Percentiles rank a stretch among this genome's conserved stretches.
phyloP scores from a whole-genome alignment of 64 coral and sea anemone genomes.

The Actinia tenebrosa region DNA sequence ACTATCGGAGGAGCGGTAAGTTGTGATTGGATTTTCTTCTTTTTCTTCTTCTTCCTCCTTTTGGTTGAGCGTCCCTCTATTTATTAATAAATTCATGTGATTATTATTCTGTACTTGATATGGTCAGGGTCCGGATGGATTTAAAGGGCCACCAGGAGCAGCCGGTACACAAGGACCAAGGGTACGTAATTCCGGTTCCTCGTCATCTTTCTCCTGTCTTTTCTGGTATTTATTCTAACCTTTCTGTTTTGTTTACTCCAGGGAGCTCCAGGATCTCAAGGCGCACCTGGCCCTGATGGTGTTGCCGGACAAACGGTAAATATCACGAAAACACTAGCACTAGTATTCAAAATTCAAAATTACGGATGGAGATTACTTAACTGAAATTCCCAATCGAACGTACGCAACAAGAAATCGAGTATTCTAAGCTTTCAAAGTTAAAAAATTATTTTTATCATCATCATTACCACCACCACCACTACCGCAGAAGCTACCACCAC shows the following conservation, averaged over 20 bases:
- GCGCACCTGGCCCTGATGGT: background rate
- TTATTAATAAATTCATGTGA: too few relatives aligned
- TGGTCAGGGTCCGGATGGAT: slow-evolving; percentile 11
- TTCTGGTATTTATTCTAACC: background rate
- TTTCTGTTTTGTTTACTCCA: background rate
- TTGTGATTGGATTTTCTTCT: background rate
- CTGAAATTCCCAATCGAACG: too few relatives aligned
- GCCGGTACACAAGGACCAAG: slow-evolving; percentile 25
- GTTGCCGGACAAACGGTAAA: background rate
- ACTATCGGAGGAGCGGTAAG: slow-evolving; percentile 1
- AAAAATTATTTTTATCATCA: too few relatives aligned
- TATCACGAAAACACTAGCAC: background rate
- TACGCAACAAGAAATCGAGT: too few relatives aligned
- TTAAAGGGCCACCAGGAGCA: slow-evolving; percentile 27
- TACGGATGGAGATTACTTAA: too few relatives aligned
- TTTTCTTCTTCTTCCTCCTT: too few relatives aligned
- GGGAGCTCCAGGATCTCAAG: slow-evolving; percentile 2
- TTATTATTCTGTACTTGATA: background rate
- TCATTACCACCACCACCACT: too few relatives aligned
- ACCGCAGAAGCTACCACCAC: too few relatives aligned
- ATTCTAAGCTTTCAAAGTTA: too few relatives aligned
- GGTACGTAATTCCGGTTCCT: background rate
- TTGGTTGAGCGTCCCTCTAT: too few relatives aligned
- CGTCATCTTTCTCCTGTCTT: background rate
- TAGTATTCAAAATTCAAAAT: too few relatives aligned